Conservation (phyloP, 1,140 invertebrate species). For the Cardiocondyla obscurior region DNA sequence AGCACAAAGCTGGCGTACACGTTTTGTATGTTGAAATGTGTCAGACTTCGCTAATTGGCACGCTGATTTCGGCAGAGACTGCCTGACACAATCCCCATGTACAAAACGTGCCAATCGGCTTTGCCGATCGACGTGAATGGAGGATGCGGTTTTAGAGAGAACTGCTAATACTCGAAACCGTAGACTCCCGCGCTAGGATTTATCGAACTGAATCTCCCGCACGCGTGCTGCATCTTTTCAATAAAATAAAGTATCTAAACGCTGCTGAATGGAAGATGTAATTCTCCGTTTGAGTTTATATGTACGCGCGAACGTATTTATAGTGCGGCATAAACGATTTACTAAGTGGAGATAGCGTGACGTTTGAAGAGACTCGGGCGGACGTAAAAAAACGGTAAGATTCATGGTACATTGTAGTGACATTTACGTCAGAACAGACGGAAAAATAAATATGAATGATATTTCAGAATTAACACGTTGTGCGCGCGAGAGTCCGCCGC, state of each 20-base stretch:
- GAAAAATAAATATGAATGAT: not conserved
- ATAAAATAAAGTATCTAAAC: not conserved
- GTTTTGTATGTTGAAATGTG: not conserved
- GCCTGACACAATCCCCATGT: slow-evolving; percentile 30
- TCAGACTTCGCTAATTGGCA: slow-evolving; percentile 14
- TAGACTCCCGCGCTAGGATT: not conserved
- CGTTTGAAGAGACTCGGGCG: not conserved
- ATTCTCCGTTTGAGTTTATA: not conserved
- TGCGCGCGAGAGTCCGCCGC: not conserved
- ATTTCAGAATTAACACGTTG: slow-evolving; percentile 13
- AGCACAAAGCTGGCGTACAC: not conserved
- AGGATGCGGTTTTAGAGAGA: slow-evolving; percentile 20
- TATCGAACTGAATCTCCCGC: not conserved
- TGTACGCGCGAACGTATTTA: not conserved
- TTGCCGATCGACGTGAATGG: slow-evolving; percentile 9
- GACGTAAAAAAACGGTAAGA: not conserved
- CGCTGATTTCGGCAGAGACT: slow-evolving; percentile 13
- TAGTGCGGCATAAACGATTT: not conserved
- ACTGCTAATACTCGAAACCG: not conserved
- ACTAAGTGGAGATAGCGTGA: not conserved
- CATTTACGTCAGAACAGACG: not conserved
- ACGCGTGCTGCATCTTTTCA: not conserved
- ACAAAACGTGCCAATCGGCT: slow-evolving; percentile 26
- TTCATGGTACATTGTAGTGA: not conserved
- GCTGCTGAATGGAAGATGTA: not conserved